Evolutionary conservation across 2,797 vertebrate genomes (phyloP).

Genomic region (Peromyscus eremicus): DNA sequence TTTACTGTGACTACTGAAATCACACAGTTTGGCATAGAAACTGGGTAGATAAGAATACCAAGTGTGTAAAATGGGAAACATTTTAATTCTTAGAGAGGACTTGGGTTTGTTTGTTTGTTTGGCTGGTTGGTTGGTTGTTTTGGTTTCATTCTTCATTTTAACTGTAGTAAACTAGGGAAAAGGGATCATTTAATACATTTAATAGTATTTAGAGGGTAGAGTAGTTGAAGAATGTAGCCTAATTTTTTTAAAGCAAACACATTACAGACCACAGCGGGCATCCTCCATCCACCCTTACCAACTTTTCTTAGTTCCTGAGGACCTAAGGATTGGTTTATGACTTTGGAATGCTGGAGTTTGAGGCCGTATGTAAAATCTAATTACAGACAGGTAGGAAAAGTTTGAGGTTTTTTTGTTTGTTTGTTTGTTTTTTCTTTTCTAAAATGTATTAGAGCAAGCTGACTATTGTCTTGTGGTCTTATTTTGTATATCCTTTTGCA

Average conservation of each 20-base stretch:
- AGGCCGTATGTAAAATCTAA: constrained; percentile 32
- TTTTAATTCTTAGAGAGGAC: constrained; percentile 58
- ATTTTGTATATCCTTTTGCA: constrained; percentile 38
- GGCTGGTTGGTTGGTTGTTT: not conserved
- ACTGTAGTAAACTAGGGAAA: constrained; percentile 41
- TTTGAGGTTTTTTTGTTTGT: not conserved
- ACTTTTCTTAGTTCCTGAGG: constrained; percentile 37
- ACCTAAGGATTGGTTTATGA: constrained; percentile 40
- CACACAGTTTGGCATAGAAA: constrained; percentile 61
- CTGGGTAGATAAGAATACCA: not conserved
- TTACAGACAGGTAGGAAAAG: constrained; percentile 24
- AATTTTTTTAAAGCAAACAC: constrained; percentile 30
- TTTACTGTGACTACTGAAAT: constrained; percentile 74
- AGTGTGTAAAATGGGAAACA: constrained; percentile 31
- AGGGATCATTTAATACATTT: not conserved
- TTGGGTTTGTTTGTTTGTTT: not conserved
- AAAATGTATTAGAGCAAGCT: constrained; percentile 28
- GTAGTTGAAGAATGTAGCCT: constrained; percentile 9
- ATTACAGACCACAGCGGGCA: not conserved
- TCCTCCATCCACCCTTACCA: not conserved
- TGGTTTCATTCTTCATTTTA: constrained; percentile 44
- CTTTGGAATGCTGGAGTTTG: constrained; percentile 57
- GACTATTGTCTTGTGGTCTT: constrained; percentile 21
- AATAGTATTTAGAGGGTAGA: constrained; percentile 14
- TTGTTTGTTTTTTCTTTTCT: constrained; percentile 39